Base-by-base conservation (phyloP, 1,140 invertebrate genomes). In the Galleria mellonella region DNA sequence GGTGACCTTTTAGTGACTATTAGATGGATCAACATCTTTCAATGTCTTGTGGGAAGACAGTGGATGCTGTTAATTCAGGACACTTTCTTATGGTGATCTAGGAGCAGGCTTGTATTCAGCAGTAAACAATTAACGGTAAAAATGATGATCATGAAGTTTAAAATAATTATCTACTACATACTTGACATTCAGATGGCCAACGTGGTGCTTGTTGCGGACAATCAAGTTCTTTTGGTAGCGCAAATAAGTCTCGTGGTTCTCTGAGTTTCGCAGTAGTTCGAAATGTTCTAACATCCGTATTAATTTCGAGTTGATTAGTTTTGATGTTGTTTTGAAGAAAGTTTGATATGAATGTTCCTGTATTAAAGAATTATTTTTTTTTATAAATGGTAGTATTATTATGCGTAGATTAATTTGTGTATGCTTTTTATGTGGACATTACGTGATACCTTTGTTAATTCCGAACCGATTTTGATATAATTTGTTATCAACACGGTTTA, bases 141-240 rank as follows among this genome's bases (percentile, higher is more conserved):
- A 23, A 2, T 23, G 6, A 2, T 23, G 6, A 2, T 3, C 17
- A 3, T 23, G 2, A 3, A 23, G 17, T 23, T 3, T 6, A 3
- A 23, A 2, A 6, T 23, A 23, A 3, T 3, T 23, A 23, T 23
- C 6, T 23, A 23, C 6, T 23, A 44, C 60, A 71, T 69, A 94
- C 94, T 88, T 95, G 93, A 82, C 94, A 96, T 84, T 96, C 95
- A 10, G 94, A 91, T 7, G 95, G 96, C 95, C 95, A 96, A 78
- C 94, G 87, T 31, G 94, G 90, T 57, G 90, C 89, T 86, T 95
- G 93, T 59, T 93, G 91, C 27, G 91, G 88, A 62, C 91, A 93
- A 52, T 90, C 89, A 59, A 90, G 86, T 65, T 91, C 90, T 74
- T 89, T 91, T 35, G 90, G 90, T 47, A 92, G 73, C 17, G 90